Percentiles rank a stretch among this genome's conserved stretches.
These are phyloP conservation scores for Scomber colias DNA, from an alignment of 2,113 vertebrate species.

Conservation along the genomic window DNA sequence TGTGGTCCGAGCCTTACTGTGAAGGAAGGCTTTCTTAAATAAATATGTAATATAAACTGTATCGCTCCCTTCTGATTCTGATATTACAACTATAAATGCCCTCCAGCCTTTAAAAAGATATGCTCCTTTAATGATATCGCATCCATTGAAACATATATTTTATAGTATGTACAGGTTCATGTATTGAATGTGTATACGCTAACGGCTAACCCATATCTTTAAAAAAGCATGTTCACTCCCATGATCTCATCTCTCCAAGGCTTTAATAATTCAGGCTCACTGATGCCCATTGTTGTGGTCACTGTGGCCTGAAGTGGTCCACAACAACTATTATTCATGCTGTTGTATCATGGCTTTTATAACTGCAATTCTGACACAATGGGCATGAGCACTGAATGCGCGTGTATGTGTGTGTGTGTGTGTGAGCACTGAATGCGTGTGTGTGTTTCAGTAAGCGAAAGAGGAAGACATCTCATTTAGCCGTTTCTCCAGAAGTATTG, in stretches of 20 bases:
- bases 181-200: neutral
- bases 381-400: neutral
- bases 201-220: neutral
- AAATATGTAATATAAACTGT: neutral
- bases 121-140: neutral
- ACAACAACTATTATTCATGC: slow-evolving; percentile 35
- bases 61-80: slow-evolving; percentile 3
- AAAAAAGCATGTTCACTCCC: slow-evolving; percentile 20
- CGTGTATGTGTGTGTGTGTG: slow-evolving; percentile 11
- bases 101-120: slow-evolving; percentile 2
- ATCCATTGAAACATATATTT: neutral
- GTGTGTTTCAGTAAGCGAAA: neutral
- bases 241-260: slow-evolving; percentile 9
- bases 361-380: slow-evolving; percentile 18
- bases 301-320: slow-evolving; percentile 53
- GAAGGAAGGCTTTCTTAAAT: neutral
- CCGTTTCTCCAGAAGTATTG: slow-evolving; percentile 51
- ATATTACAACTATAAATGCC: neutral
- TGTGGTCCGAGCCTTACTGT: neutral
- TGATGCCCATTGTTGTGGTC: slow-evolving; percentile 33
- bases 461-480: slow-evolving; percentile 24
- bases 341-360: slow-evolving; percentile 36
- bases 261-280: slow-evolving; percentile 55
- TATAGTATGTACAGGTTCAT: neutral
- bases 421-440: neutral